A percentile compares a stretch with the other conserved stretches of the same genome.
Conservation (phyloP, 1,140 invertebrate species). For the Coelopa frigida region DNA sequence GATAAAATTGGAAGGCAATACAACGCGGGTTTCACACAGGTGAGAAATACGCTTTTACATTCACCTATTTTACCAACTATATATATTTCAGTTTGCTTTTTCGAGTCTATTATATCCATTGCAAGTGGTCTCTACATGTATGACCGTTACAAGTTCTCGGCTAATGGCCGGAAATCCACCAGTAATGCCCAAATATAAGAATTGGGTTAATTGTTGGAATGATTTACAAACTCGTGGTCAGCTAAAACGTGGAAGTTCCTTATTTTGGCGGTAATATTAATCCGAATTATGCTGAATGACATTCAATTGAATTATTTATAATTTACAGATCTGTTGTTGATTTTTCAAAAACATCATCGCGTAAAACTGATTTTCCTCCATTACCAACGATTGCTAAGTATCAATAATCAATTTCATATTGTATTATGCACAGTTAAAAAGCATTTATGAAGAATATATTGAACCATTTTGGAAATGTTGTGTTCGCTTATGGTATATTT, state of each 20-base stretch:
- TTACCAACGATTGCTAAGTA: slow-evolving; percentile 13
- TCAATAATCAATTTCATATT: slow-evolving; percentile 4
- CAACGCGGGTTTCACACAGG: slow-evolving; percentile 29
- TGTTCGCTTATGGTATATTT: neutral
- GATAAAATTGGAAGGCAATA: slow-evolving; percentile 65
- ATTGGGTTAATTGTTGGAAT: slow-evolving; percentile 73
- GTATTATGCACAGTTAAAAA: neutral
- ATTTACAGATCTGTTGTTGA: slow-evolving; percentile 12
- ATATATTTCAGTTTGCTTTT: slow-evolving; percentile 48
- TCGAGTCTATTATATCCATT: slow-evolving; percentile 78
- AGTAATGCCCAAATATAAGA: slow-evolving; percentile 68
- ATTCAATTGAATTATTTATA: neutral
- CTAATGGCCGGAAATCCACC: slow-evolving; percentile 69
- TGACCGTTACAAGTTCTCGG: slow-evolving; percentile 72
- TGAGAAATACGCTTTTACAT: slow-evolving; percentile 16
- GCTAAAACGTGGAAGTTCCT: slow-evolving; percentile 73
- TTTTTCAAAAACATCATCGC: neutral
- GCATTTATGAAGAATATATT: neutral
- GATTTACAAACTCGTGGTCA: slow-evolving; percentile 65
- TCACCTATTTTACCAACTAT: neutral
- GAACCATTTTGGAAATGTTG: too few relatives aligned
- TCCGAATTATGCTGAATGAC: neutral
- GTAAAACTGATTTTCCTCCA: slow-evolving; percentile 7
- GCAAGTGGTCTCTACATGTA: slow-evolving; percentile 79
- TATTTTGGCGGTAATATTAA: slow-evolving; percentile 52